Evolutionary conservation across 1,140 invertebrate species (phyloP).

Genomic region (Drosophila funebris): DNA sequence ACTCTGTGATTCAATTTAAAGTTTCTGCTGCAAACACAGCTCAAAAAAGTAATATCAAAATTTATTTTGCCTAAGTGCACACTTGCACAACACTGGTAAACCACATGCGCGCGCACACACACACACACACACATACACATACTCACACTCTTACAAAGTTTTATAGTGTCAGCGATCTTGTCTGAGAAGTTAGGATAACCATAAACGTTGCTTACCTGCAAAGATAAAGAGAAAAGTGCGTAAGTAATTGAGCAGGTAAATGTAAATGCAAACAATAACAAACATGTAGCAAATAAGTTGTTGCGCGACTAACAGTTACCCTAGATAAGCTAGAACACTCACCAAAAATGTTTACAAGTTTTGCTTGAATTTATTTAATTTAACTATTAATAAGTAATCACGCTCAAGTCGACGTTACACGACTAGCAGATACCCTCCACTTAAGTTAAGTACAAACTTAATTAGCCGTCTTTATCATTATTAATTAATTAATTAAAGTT

Average conservation of each 20-base stretch:
- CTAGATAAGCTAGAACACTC: not conserved
- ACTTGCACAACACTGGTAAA: conserved; percentile 21
- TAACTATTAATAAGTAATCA: too few relatives aligned
- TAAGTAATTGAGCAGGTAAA: conserved; percentile 32
- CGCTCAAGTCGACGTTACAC: too few relatives aligned
- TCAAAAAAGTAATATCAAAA: conserved; percentile 54
- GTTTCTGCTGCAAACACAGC: conserved; percentile 29
- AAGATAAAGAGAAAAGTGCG: conserved; percentile 30
- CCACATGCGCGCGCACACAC: conserved; percentile 14
- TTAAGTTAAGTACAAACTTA: too few relatives aligned
- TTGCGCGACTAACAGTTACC: not conserved
- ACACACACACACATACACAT: conserved; percentile 19
- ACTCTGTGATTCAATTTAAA: conserved; percentile 67
- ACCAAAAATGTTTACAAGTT: too few relatives aligned
- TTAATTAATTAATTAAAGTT: too few relatives aligned
- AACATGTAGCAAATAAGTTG: not conserved
- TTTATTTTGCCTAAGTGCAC: conserved; percentile 56
- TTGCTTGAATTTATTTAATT: too few relatives aligned
- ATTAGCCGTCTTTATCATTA: too few relatives aligned
- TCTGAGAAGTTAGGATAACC: conserved; percentile 4
- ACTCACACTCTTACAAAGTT: not conserved
- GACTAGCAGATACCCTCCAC: too few relatives aligned
- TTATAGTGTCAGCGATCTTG: conserved; percentile 13
- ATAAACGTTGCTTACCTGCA: conserved; percentile 60
- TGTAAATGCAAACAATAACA: not conserved